A percentile compares a stretch with the other conserved stretches of the same genome.
These are phyloP conservation scores for Sphenodon punctatus DNA, from an alignment of 2,797 vertebrate species.

Conservation along the genomic window DNA sequence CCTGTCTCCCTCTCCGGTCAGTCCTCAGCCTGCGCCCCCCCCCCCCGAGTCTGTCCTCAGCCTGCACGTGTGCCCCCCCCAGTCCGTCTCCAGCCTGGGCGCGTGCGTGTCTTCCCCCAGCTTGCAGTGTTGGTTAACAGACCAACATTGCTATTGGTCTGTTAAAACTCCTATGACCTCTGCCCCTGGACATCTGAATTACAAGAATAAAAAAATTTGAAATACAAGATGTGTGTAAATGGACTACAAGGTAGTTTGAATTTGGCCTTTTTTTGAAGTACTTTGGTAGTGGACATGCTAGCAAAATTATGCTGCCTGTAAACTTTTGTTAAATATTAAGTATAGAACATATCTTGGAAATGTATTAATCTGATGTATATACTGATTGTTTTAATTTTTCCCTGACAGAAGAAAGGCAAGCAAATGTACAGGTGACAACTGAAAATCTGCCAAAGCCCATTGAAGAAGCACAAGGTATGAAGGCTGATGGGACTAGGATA, in stretches of 20 bases:
- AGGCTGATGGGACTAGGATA: constrained; percentile 61
- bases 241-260: background rate
- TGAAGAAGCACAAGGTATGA: constrained; percentile 73
- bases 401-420: constrained; percentile 64
- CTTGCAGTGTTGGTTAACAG: no score
- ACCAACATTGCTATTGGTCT: background rate
- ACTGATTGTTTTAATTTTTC: no score
- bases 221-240: background rate
- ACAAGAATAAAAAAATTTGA: background rate
- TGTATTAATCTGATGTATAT: background rate
- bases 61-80: no score
- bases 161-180: background rate
- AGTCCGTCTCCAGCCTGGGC: no score
- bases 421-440: constrained; percentile 64
- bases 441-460: constrained; percentile 60
- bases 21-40: no score
- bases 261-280: background rate
- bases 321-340: background rate
- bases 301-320: rapidly evolving
- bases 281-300: background rate
- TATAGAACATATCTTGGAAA: background rate
- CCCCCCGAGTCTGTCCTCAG: background rate
- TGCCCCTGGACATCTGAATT: background rate
- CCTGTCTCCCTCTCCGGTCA: no score
- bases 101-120: no score